Percentiles rank a stretch among this genome's conserved stretches.
Conservation (phyloP, 2,113 vertebrate species). For the Larimichthys crocea region DNA sequence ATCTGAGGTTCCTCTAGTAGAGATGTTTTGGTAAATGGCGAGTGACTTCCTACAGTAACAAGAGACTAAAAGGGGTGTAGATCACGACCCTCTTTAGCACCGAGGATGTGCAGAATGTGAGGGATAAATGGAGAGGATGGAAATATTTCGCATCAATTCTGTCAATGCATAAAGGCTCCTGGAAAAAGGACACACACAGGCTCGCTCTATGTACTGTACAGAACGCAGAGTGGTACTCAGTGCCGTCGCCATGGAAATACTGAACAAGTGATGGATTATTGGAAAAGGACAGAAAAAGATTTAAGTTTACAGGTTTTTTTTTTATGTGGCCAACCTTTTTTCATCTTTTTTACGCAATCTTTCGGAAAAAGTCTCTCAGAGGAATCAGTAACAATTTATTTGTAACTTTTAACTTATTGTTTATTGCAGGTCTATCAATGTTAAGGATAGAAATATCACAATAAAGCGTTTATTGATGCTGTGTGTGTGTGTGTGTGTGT, state of each 20-base stretch:
- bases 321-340: constrained; percentile 9
- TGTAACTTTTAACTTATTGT: not conserved
- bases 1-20: constrained; percentile 13
- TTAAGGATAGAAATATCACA: constrained; percentile 18
- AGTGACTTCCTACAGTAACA: constrained; percentile 4
- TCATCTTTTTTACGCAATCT: constrained; percentile 2
- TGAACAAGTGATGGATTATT: constrained; percentile 69
- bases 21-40: constrained; percentile 21
- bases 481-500: constrained; percentile 6
- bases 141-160: constrained; percentile 45
- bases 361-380: constrained; percentile 5
- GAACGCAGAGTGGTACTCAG: constrained; percentile 49
- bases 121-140: not conserved
- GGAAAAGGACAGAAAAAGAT: constrained; percentile 46
- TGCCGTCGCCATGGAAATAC: constrained; percentile 73
- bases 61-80: constrained; percentile 11
- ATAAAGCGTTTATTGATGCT: not conserved
- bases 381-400: not conserved
- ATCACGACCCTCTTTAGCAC: constrained; percentile 18
- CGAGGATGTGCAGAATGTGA: not conserved
- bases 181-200: constrained; percentile 39
- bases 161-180: constrained; percentile 34
- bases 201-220: constrained; percentile 54
- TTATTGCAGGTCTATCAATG: not conserved
- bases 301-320: constrained; percentile 11